phyloP scores from a whole-genome alignment of 2,797 vertebrate genomes.

The Benthosema pterotum region DNA sequence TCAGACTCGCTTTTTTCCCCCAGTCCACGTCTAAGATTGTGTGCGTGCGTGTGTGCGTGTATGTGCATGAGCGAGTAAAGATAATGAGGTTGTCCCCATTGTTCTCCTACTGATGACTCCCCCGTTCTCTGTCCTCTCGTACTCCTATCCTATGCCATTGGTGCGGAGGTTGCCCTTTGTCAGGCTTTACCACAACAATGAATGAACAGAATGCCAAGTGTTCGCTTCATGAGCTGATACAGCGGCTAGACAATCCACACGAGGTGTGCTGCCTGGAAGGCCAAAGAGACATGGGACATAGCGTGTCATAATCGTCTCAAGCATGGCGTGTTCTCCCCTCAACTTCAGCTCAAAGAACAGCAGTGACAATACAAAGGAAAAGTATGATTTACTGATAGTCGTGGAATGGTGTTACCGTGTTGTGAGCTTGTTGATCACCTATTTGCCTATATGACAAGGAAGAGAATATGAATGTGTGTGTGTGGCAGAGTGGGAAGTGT shows the following conservation, averaged over 20 bases:
- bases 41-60: no score
- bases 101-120: slow-evolving; percentile 53
- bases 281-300: slow-evolving; percentile 40
- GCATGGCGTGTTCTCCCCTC: slow-evolving; percentile 21
- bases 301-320: slow-evolving; percentile 27
- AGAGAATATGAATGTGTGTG: no score
- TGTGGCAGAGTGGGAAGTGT: no score
- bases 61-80: slow-evolving; percentile 38
- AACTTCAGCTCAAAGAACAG: slow-evolving; percentile 21
- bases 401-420: no score
- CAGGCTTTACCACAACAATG: not conserved
- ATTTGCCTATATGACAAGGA: no score
- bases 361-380: not conserved
- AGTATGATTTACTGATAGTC: no score
- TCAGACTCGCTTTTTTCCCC: slow-evolving; percentile 71
- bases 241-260: slow-evolving; percentile 31
- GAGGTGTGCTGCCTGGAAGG: slow-evolving; percentile 31
- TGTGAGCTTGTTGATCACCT: no score
- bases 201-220: not conserved
- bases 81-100: slow-evolving; percentile 74
- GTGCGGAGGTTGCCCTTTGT: slow-evolving; percentile 36
- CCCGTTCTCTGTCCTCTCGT: slow-evolving; percentile 52
- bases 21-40: slow-evolving; percentile 56
- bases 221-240: slow-evolving; percentile 46
- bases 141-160: slow-evolving; percentile 43